Conservation (phyloP, 2,888 invertebrate species). For the Sarcophaga subvicina region DNA sequence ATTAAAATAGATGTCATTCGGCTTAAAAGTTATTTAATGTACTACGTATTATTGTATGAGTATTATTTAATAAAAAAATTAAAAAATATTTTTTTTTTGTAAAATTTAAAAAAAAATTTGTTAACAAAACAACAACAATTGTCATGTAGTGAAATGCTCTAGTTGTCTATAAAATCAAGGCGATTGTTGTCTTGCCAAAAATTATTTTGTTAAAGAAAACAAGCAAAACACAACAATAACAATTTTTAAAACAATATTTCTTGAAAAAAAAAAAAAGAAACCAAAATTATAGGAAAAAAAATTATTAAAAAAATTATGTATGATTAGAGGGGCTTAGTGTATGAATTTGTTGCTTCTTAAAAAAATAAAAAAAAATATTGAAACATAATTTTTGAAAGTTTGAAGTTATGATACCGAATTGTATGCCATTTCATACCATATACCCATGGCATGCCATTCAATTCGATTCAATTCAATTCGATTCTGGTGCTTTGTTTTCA, state of each 20-base stretch:
- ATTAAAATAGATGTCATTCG: too few relatives aligned
- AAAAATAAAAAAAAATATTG: not conserved
- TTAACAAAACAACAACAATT: constrained; percentile 14
- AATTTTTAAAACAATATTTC: not conserved
- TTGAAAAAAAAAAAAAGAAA: not conserved
- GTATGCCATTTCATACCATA: not conserved
- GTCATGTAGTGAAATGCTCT: constrained; percentile 56
- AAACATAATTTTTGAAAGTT: constrained; percentile 5
- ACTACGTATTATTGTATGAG: too few relatives aligned
- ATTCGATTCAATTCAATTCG: not conserved
- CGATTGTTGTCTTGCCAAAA: constrained; percentile 51
- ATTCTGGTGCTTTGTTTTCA: too few relatives aligned
- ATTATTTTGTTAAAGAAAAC: not conserved
- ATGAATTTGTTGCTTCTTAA: not conserved
- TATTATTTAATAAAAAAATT: not conserved
- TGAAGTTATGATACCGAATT: not conserved
- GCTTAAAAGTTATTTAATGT: too few relatives aligned
- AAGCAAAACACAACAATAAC: not conserved
- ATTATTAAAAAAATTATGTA: not conserved
- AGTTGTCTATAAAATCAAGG: constrained; percentile 37
- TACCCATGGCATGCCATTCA: not conserved
- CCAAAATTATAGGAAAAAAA: not conserved
- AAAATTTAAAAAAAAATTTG: not conserved
- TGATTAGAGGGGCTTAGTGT: not conserved
- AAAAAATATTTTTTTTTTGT: not conserved